Base-by-base conservation (phyloP, 2,113 vertebrate genomes). In the Mirza zaza region DNA sequence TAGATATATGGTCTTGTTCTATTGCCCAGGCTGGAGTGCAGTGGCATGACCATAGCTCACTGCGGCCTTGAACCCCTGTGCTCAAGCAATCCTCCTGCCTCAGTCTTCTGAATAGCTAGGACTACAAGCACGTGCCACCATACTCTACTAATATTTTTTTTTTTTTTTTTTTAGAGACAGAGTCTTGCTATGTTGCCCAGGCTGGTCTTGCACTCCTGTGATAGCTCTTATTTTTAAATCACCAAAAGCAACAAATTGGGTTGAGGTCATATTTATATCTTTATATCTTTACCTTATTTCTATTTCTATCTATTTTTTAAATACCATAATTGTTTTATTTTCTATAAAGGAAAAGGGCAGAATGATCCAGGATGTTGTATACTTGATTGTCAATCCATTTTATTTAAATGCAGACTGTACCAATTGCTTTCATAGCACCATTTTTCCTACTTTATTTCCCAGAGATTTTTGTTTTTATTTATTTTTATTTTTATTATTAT, bases 391-490 rank as follows among this genome's bases (percentile, higher is more conserved):
- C 93, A 68, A 81, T 80, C 91, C 13, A 34, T 50, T 80, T 91
- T 36, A 68, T 73, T 90, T 77, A 89, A 91, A n/a, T 76, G 14
- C 12, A 50, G 48, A 29, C 36, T 63, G 14, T 29, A 39, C n/a
- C 3, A 23, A 25, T 85, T 91, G 85, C 45, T 23, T 79, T 63
- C 14, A 45, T 36, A 73, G 6, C 27, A 45, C 21, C 59, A 39
- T 77, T 68, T 91, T 87, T 70, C 34, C 57, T 76, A 39, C n/a
- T 68, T 52, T 61, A 18, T 88, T 81, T 85, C 36, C 48, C 27
- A 18, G 45, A 77, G 17, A 91, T 67, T 75, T 96, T 95, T 93
- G 52, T 91, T 71, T 88, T 93, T 61, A 93, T n/a, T n/a, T n/a
- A n/a, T n/a, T n/a, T n/a, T n/a, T n/a, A n/a, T n/a, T n/a, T n/a